A percentile compares a stretch with the other conserved stretches of the same genome.
These are phyloP conservation scores for Chironomus tentans DNA, from an alignment of 2,888 invertebrate genomes.

Conservation along the genomic window DNA sequence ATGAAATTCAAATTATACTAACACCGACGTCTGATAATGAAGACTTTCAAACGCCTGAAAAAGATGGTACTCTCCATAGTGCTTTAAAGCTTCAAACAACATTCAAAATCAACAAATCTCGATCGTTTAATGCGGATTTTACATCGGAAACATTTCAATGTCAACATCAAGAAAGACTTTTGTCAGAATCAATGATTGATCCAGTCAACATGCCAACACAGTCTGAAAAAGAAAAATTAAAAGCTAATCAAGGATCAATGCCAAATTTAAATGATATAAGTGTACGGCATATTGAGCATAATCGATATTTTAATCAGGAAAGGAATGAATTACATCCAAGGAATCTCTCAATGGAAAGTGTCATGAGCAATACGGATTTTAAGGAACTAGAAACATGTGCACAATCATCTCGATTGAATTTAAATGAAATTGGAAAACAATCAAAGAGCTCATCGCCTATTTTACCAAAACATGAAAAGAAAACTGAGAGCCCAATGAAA, in stretches of 20 bases:
- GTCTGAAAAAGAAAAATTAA: conserved; percentile 13
- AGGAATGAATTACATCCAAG: too few relatives aligned
- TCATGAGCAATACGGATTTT: conserved; percentile 36
- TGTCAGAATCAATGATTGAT: conserved; percentile 17
- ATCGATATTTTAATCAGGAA: conserved; percentile 36
- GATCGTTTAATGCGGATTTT: background rate
- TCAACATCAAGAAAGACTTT: background rate
- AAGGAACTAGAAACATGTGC: conserved; percentile 41
- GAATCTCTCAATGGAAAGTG: conserved; percentile 32
- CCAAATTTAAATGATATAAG: conserved; percentile 41
- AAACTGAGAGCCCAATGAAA: background rate
- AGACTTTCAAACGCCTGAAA: too few relatives aligned
- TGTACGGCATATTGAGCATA: conserved; percentile 39
- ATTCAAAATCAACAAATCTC: conserved; percentile 21
- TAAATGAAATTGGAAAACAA: conserved; percentile 34
- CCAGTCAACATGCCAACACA: background rate
- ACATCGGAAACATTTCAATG: background rate
- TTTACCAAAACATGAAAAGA: background rate
- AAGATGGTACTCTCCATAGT: background rate
- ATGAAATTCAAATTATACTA: conserved; percentile 13
- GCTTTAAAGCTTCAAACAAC: conserved; percentile 24
- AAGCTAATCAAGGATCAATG: conserved; percentile 39
- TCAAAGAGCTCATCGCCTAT: background rate
- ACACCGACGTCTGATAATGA: background rate
- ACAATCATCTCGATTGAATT: conserved; percentile 41